Percentiles rank a stretch among this genome's conserved stretches.
These are phyloP conservation scores for Drosophila miranda DNA, from an alignment of 1,140 invertebrate genomes.

Conservation along the genomic window DNA sequence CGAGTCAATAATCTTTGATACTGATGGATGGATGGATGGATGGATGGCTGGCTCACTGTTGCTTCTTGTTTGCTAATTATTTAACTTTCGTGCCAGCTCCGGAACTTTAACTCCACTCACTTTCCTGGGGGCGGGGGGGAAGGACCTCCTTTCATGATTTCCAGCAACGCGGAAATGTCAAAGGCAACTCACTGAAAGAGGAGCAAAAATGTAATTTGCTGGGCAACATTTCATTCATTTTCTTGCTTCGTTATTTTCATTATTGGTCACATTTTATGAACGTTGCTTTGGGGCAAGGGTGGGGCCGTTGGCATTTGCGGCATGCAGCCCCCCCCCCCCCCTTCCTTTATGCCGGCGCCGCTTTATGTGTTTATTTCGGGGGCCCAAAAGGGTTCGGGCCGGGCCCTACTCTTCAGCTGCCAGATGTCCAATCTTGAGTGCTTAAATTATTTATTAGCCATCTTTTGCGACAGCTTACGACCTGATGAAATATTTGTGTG, in stretches of 20 bases:
- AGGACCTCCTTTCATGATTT: constrained; percentile 2
- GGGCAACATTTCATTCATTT: constrained; percentile 52
- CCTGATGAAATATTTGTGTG: constrained; percentile 53
- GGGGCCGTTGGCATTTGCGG: constrained; percentile 52
- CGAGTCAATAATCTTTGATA: too few species aligned
- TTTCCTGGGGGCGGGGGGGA: too few species aligned
- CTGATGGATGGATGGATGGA: too few species aligned
- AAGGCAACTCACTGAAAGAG: constrained; percentile 5
- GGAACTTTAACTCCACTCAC: too few species aligned
- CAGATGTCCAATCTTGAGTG: constrained; percentile 54
- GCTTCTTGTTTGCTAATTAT: too few species aligned
- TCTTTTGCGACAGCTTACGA: constrained; percentile 68
- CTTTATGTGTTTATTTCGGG: constrained; percentile 70
- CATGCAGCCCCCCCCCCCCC: constrained; percentile 49
- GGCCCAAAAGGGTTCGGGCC: constrained; percentile 52
- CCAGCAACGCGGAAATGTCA: not conserved
- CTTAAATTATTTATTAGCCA: constrained; percentile 76
- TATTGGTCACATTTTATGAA: constrained; percentile 73
- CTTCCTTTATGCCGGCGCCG: constrained; percentile 52
- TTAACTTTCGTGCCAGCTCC: too few species aligned
- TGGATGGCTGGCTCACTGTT: too few species aligned
- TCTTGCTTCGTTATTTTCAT: constrained; percentile 65
- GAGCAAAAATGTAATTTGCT: constrained; percentile 30
- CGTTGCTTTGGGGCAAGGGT: constrained; percentile 17
- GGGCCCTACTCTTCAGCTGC: constrained; percentile 8